Conservation (phyloP, 2,797 vertebrate species). For the Martes flavigula region DNA sequence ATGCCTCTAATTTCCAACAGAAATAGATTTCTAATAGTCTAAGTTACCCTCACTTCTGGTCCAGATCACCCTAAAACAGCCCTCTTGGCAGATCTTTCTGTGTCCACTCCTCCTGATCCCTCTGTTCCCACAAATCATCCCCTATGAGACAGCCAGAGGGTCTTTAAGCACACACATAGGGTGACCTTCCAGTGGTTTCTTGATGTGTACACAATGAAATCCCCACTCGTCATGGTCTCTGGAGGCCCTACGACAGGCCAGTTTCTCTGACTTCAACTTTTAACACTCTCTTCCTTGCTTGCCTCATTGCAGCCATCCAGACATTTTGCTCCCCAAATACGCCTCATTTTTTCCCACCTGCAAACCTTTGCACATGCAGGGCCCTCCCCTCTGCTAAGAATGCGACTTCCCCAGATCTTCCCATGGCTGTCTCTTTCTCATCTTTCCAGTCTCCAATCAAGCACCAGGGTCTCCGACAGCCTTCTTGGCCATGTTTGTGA, state of each 20-base stretch:
- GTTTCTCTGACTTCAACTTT: not conserved
- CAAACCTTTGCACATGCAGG: not conserved
- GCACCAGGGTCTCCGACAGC: fast-evolving
- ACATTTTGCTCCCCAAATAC: fast-evolving
- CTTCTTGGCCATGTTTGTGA: not conserved
- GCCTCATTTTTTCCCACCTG: not conserved
- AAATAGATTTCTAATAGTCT: not conserved
- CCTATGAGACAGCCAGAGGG: not conserved
- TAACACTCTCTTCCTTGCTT: not conserved
- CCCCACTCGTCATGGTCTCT: not conserved
- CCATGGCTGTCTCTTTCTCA: not conserved
- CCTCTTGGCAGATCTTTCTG: not conserved
- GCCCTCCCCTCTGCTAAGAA: not conserved
- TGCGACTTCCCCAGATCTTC: fast-evolving
- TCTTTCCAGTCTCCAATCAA: not conserved
- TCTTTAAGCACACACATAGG: not conserved
- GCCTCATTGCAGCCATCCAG: not conserved
- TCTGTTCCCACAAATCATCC: not conserved
- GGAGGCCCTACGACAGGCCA: not conserved
- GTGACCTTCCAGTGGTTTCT: not conserved
- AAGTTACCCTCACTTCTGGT: not conserved
- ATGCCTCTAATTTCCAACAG: not conserved
- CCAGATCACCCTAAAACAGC: not conserved
- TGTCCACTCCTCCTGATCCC: not conserved
- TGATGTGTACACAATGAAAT: not conserved